A percentile compares a stretch with the other conserved stretches of the same genome.
phyloP scores from a whole-genome alignment of 2,888 invertebrate genomes.

The Parthenolecanium corni region DNA sequence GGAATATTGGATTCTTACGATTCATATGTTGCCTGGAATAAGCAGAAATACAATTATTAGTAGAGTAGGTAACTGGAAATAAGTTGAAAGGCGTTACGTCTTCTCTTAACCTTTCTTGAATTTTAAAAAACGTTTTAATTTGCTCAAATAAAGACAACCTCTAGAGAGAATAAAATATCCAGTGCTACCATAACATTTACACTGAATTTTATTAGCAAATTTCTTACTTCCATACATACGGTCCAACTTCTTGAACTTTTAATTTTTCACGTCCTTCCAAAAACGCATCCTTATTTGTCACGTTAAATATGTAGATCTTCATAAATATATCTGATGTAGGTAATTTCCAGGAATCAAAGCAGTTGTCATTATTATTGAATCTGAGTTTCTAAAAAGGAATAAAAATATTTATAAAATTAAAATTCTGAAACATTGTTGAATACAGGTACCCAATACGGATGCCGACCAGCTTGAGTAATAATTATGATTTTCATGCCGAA shows the following conservation, averaged over 20 bases:
- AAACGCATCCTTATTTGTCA: conserved; percentile 69
- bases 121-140: too few species aligned
- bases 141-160: too few species aligned
- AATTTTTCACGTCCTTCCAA: conserved; percentile 58
- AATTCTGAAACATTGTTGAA: background rate
- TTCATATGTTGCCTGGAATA: background rate
- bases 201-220: too few species aligned
- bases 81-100: too few species aligned
- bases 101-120: too few species aligned
- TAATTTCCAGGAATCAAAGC: conserved; percentile 67
- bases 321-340: conserved; percentile 69
- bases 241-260: conserved; percentile 63
- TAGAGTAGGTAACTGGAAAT: background rate
- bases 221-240: conserved; percentile 76
- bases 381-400: conserved; percentile 53
- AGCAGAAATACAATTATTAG: background rate
- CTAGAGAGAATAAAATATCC: too few species aligned
- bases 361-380: conserved; percentile 63
- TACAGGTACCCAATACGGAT: background rate
- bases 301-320: conserved; percentile 67
- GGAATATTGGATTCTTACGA: conserved; percentile 45
- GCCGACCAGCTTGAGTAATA: too few species aligned
- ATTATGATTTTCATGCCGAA: too few species aligned
- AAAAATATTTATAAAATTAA: background rate
- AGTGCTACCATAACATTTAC: too few species aligned